These are phyloP conservation scores for Pempheris klunzingeri DNA, from an alignment of 2,797 vertebrate species.

Conservation along the genomic window DNA sequence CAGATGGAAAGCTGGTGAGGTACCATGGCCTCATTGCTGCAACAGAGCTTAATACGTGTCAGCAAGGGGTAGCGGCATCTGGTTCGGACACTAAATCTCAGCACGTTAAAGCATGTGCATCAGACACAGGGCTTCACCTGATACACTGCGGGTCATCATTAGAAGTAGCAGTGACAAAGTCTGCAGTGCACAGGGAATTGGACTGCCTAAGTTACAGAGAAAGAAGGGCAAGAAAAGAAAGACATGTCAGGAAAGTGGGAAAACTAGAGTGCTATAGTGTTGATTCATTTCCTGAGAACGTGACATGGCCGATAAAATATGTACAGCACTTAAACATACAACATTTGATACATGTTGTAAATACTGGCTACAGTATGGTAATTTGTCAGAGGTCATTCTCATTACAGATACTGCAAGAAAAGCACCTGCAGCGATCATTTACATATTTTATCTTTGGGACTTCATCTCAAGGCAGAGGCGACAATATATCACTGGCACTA, in stretches of 20 bases:
- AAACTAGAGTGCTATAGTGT: background rate
- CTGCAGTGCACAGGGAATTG: conserved; percentile 34
- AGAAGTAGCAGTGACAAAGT: conserved; percentile 37
- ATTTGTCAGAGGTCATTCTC: conserved; percentile 3
- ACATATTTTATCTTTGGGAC: conserved; percentile 25
- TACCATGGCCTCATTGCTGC: conserved; percentile 17
- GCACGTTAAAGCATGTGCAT: conserved; percentile 28
- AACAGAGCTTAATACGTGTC: conserved; percentile 6
- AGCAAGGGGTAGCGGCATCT: conserved; percentile 13
- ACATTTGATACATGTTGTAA: conserved; percentile 16
- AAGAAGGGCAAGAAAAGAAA: conserved; percentile 20
- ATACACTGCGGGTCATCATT: conserved; percentile 45
- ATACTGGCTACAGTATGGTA: background rate
- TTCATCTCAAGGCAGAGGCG: conserved; percentile 20
- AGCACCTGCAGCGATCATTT: conserved; percentile 23
- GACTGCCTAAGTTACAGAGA: conserved; percentile 1
- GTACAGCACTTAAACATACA: background rate
- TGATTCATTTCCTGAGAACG: conserved; percentile 1
- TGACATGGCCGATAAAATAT: background rate
- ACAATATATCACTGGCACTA: conserved; percentile 6
- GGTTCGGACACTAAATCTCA: conserved; percentile 23
- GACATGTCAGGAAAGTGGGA: conserved; percentile 8
- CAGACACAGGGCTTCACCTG: conserved; percentile 31
- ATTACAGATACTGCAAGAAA: conserved; percentile 18
- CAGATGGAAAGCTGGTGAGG: background rate